These are phyloP conservation scores for Ginglymostoma cirratum DNA, from an alignment of 2,113 vertebrate genomes.

Conservation along the genomic window DNA sequence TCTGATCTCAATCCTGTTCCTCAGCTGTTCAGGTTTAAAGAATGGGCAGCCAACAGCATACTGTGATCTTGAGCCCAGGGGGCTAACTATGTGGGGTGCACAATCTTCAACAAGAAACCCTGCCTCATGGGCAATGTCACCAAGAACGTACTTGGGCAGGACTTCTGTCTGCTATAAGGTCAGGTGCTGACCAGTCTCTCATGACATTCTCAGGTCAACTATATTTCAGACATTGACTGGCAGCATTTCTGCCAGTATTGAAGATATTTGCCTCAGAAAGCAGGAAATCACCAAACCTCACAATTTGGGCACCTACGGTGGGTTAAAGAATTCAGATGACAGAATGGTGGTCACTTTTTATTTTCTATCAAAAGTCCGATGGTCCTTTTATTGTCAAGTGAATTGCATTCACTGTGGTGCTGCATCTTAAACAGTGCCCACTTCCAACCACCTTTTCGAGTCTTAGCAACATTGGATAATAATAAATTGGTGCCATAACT, in stretches of 20 bases:
- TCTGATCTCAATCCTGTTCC: neutral
- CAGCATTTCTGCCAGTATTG: neutral
- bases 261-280: neutral
- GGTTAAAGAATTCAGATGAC: neutral
- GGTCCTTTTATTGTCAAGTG: neutral
- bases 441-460: neutral
- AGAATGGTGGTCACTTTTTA: too few species aligned
- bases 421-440: neutral
- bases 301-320: neutral
- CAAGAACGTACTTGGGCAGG: neutral
- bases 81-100: neutral
- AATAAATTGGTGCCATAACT: neutral
- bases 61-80: neutral
- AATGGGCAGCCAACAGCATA: too few species aligned
- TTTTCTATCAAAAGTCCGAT: too few species aligned
- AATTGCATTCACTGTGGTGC: neutral
- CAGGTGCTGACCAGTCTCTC: neutral
- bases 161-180: neutral
- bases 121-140: neutral
- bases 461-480: neutral
- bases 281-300: too few species aligned
- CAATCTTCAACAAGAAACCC: neutral
- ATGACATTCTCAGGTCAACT: neutral
- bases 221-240: neutral
- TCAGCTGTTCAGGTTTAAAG: conserved; percentile 3